Conservation (phyloP, 2,888 invertebrate genomes). For the Pandemis cinnamomeana region DNA sequence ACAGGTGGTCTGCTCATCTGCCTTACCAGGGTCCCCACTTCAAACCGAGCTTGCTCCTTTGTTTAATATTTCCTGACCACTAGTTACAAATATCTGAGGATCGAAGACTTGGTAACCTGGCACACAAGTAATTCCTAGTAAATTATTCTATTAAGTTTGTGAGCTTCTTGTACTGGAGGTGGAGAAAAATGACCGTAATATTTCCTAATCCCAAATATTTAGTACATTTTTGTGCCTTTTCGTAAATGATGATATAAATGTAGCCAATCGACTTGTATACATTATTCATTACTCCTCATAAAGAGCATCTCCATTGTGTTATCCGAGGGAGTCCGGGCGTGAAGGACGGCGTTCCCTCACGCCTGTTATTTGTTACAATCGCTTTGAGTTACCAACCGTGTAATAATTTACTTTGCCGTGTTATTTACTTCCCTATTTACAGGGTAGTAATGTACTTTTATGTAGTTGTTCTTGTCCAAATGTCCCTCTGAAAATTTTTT, state of each 20-base stretch:
- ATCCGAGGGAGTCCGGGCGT: neutral
- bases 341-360: slow-evolving; percentile 5
- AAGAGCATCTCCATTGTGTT: neutral
- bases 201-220: neutral
- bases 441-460: neutral
- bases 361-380: slow-evolving; percentile 15
- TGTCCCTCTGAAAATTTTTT: no score
- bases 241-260: neutral
- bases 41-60: no score
- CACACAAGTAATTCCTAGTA: no score
- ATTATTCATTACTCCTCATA: slow-evolving; percentile 14
- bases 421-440: neutral
- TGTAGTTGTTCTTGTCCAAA: neutral
- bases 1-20: no score
- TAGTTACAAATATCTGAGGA: no score
- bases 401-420: neutral
- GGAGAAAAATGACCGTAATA: no score
- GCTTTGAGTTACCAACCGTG: neutral
- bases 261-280: slow-evolving; percentile 12
- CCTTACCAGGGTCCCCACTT: no score
- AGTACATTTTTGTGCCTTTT: neutral
- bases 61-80: no score
- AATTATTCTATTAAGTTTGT: no score
- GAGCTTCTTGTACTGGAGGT: no score
- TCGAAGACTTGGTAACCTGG: no score